Percentiles rank a stretch among this genome's conserved stretches.
Evolutionary conservation across 1,140 invertebrate species (phyloP).

Genomic region (Aphis gossypii): DNA sequence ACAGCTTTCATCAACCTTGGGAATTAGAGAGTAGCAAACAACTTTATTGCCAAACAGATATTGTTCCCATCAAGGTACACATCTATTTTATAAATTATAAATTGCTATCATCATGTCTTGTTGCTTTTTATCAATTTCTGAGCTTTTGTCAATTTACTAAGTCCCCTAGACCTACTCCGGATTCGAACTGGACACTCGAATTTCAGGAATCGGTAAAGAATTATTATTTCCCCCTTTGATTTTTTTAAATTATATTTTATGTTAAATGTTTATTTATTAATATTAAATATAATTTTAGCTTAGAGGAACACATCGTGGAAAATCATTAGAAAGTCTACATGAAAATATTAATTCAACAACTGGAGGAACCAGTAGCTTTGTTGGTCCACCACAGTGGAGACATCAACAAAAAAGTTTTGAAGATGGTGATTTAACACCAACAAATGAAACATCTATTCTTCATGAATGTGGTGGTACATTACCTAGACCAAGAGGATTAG

Average conservation of each 20-base stretch:
- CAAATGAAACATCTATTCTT: conserved; percentile 74
- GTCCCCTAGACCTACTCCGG: conserved; percentile 56
- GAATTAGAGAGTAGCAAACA: conserved; percentile 67
- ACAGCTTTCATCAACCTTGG: conserved; percentile 69
- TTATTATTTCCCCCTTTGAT: conserved; percentile 16
- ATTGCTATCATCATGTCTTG: conserved; percentile 45
- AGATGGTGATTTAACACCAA: conserved; percentile 87
- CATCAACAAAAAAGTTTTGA: conserved; percentile 73
- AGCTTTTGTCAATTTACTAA: conserved; percentile 57
- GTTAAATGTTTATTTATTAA: not conserved
- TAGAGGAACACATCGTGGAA: conserved; percentile 68
- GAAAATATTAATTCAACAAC: conserved; percentile 63
- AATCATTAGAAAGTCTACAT: conserved; percentile 84
- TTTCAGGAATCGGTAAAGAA: conserved; percentile 56
- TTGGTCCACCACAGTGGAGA: conserved; percentile 69
- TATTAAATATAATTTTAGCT: conserved; percentile 15
- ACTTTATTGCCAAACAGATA: conserved; percentile 66
- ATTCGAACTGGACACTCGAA: conserved; percentile 57
- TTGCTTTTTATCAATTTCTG: conserved; percentile 55
- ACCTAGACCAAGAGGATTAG: conserved; percentile 81
- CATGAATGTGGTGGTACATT: conserved; percentile 82
- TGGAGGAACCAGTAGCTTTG: conserved; percentile 62
- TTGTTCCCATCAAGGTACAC: conserved; percentile 76
- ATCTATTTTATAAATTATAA: conserved; percentile 38
- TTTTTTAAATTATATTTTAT: conserved; percentile 26